These are phyloP conservation scores for Carlito syrichta DNA, from an alignment of 2,113 vertebrate species.

Conservation along the genomic window DNA sequence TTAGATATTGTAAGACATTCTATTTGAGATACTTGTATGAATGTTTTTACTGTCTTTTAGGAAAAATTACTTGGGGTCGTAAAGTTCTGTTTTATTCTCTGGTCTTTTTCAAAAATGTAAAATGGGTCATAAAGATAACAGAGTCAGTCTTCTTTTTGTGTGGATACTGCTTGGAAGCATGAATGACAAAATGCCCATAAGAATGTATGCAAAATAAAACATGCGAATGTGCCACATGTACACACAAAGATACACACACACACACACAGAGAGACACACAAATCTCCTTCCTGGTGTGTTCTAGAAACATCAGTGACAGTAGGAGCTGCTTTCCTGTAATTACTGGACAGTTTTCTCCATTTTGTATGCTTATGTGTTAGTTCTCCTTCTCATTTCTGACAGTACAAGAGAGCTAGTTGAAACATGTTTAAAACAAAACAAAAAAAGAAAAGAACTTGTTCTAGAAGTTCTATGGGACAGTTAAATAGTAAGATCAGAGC, in stretches of 20 bases:
- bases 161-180: neutral
- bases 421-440: neutral
- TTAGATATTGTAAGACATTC: neutral
- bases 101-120: slow-evolving; percentile 17
- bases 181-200: neutral
- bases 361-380: neutral
- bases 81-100: neutral
- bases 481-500: neutral
- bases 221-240: rapidly evolving
- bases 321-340: neutral
- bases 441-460: neutral
- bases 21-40: neutral
- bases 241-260: rapidly evolving
- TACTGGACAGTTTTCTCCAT: neutral
- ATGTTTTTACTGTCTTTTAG: neutral
- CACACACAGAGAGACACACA: neutral
- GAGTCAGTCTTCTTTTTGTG: neutral
- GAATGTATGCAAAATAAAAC: neutral
- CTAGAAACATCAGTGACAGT: neutral
- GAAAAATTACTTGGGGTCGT: neutral
- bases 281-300: neutral
- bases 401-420: neutral
- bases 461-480: neutral
- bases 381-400: neutral
- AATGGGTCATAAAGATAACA: neutral